These are phyloP conservation scores for Danio choprae DNA, from an alignment of 2,797 vertebrate genomes.

Conservation along the genomic window DNA sequence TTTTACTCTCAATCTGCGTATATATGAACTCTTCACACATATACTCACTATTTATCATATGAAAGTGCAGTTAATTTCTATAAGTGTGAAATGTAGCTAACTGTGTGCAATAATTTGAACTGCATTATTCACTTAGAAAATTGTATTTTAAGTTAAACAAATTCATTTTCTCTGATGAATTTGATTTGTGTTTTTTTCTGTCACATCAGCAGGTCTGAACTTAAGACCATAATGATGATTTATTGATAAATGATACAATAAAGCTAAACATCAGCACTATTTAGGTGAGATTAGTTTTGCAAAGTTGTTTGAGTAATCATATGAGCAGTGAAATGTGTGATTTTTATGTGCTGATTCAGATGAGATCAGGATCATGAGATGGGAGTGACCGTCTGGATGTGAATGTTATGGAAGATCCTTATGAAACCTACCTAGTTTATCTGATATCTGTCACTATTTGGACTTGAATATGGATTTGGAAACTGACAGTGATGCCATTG, in stretches of 20 bases:
- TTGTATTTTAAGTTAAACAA: neutral
- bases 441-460: too few species aligned
- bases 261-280: conserved; percentile 6
- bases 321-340: conserved; percentile 5
- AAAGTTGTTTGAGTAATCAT: neutral
- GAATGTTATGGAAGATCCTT: neutral
- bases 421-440: neutral
- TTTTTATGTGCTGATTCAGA: conserved; percentile 9
- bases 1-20: neutral
- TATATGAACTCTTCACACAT: conserved; percentile 2
- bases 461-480: too few species aligned
- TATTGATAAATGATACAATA: neutral
- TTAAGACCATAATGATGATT: neutral
- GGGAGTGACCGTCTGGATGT: conserved; percentile 11
- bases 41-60: neutral
- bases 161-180: neutral
- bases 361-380: neutral
- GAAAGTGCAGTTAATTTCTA: neutral
- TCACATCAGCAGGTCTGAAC: conserved; percentile 19
- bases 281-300: conserved; percentile 11
- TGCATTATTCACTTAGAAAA: neutral
- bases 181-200: neutral
- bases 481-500: too few species aligned
- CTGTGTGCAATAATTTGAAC: neutral
- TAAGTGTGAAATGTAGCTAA: neutral